Base-by-base conservation (phyloP, 2,113 vertebrate genomes). In the Irena cyanogastra region DNA sequence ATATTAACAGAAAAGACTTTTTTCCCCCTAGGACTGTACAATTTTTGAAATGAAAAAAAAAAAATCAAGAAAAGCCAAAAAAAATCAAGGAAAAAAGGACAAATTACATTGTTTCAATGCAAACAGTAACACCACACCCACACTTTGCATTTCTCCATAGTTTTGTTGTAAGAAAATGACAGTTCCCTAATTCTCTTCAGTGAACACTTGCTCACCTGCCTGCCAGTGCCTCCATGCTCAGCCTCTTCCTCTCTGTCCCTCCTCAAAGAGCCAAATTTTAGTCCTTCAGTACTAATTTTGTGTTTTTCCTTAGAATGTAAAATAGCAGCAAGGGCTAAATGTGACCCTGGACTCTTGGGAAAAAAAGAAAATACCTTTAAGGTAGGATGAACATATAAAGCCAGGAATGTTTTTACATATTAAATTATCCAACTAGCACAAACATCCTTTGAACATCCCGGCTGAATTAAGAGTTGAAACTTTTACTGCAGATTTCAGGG, bases 1-100 rank as follows among this genome's bases (percentile, higher is more conserved):
- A 98, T 98, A 98, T 97, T 97, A 98, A 98, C 98, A 98, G 97
- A 97, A 97, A 97, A 97, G 90, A 97, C 76, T 89, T 95, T 64
- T 76, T 45, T 27, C 19, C n/a, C 22, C 60, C 92, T 44, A 95
- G 87, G 96, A 91, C 97, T 98, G 96, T 98, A 98, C 97, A 98
- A 94, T 96, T 97, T 96, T 91, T 93, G 82, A 98, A 98, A 97
- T 93, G 90, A 93, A 87, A 94, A 98, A 89, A 98, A 97, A 97
- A 95, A 75, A 94, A 97, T 95, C 92, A 97, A 91, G 79, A 12
- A 54, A 56, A 44, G n/a, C n/a, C n/a, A 41, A 41, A 41, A 41
- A 71, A 52, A 50, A 16, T 45, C 26, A 53, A 24, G 61, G 41
- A 39, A 57, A 78, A 81, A 90, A 95, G 90, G 93, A 93, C 95